Percentiles rank a stretch among this genome's conserved stretches.
Conservation (phyloP, 1,140 invertebrate species). For the Sarcophaga peregrina region DNA sequence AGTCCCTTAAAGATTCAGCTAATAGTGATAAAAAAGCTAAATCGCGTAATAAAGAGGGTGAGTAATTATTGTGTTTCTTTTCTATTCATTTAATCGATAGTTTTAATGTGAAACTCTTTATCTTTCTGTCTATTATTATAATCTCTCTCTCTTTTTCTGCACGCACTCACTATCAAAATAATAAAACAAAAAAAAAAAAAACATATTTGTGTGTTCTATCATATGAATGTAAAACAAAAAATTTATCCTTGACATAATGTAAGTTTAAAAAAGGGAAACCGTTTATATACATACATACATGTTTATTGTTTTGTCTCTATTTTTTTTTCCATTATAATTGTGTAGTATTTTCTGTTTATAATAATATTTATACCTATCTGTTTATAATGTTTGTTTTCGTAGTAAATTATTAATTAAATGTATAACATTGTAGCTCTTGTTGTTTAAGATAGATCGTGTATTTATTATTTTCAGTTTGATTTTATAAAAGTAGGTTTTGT, state of each 20-base stretch:
- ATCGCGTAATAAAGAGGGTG: slow-evolving; percentile 64
- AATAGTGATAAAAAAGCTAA: slow-evolving; percentile 64
- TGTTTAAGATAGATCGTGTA: no score
- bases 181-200: background rate
- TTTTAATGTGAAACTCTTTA: slow-evolving; percentile 15
- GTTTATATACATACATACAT: background rate
- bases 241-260: background rate
- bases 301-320: background rate
- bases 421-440: no score
- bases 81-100: background rate
- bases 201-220: slow-evolving; percentile 1
- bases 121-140: slow-evolving; percentile 1
- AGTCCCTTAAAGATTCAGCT: slow-evolving; percentile 61
- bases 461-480: no score
- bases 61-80: slow-evolving; percentile 43
- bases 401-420: no score
- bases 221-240: slow-evolving; percentile 23
- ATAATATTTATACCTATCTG: background rate
- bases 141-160: slow-evolving; percentile 41
- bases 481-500: no score
- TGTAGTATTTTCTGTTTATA: background rate
- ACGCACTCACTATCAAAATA: slow-evolving; percentile 7
- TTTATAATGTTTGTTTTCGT: background rate
- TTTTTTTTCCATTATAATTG: background rate
- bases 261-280: background rate